Evolutionary conservation across 1,140 invertebrate species (phyloP).

Genomic region (Trichoplusia ni): DNA sequence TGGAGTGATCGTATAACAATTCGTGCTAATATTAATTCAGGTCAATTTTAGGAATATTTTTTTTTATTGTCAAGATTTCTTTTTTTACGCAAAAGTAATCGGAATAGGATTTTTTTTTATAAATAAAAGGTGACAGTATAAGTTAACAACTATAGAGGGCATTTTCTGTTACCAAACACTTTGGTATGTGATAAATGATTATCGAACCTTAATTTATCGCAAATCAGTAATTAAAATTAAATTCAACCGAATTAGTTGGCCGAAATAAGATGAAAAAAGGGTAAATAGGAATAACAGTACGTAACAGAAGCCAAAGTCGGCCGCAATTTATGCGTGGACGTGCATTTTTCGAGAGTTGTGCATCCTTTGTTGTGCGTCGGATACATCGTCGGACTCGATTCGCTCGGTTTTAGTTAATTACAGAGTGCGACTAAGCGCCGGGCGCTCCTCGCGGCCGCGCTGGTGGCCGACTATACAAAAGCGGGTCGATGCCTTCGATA

Average conservation of each 20-base stretch:
- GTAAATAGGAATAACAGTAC: conserved; percentile 12
- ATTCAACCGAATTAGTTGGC: neutral
- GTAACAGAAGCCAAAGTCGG: conserved; percentile 25
- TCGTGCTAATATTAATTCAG: too few species aligned
- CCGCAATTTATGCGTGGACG: conserved; percentile 37
- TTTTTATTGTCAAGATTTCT: too few species aligned
- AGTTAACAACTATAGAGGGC: too few species aligned
- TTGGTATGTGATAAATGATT: too few species aligned
- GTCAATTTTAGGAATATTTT: too few species aligned
- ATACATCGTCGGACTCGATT: conserved; percentile 44
- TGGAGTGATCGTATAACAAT: too few species aligned
- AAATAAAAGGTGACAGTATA: too few species aligned
- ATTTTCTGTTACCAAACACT: too few species aligned
- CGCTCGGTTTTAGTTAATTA: conserved; percentile 77
- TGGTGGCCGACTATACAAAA: conserved; percentile 74
- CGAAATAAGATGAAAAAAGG: conserved; percentile 12
- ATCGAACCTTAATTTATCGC: too few species aligned
- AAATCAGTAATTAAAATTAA: too few species aligned
- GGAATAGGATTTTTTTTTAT: too few species aligned
- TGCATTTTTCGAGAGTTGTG: conserved; percentile 51
- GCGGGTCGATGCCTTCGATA: conserved; percentile 77
- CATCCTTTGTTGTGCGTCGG: conserved; percentile 56
- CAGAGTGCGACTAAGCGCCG: conserved; percentile 57
- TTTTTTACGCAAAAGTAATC: too few species aligned
- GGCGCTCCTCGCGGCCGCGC: conserved; percentile 51